Percentiles rank a stretch among this genome's conserved stretches.
These are phyloP conservation scores for Nephotettix cincticeps DNA, from an alignment of 1,140 invertebrate species.

Conservation along the genomic window DNA sequence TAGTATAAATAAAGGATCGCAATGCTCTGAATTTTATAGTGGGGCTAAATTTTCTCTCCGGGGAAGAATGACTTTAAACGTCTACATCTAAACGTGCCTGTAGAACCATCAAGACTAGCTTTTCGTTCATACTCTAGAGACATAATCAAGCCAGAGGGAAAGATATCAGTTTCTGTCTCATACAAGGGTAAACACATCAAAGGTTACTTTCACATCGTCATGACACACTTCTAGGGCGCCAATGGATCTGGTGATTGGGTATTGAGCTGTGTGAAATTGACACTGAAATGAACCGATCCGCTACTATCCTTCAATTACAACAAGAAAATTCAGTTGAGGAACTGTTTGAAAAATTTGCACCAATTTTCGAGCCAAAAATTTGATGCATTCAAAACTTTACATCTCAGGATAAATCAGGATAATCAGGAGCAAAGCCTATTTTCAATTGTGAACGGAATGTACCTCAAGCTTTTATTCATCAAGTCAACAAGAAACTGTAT, in stretches of 20 bases:
- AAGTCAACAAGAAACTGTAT: conserved; percentile 32
- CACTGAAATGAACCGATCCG: conserved; percentile 29
- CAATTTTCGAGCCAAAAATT: conserved; percentile 33
- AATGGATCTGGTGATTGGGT: conserved; percentile 32
- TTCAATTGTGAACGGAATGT: conserved; percentile 27
- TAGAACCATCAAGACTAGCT: too few species aligned
- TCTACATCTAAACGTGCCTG: too few species aligned
- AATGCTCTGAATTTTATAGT: conserved; percentile 18
- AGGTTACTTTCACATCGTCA: conserved; percentile 33
- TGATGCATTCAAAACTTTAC: conserved; percentile 20
- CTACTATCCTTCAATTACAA: background rate
- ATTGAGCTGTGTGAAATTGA: too few species aligned
- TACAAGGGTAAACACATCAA: conserved; percentile 51
- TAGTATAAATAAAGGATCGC: too few species aligned
- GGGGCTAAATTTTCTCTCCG: background rate
- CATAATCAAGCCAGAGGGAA: too few species aligned
- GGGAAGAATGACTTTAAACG: background rate
- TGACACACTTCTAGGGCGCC: conserved; percentile 25
- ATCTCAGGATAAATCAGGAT: conserved; percentile 16
- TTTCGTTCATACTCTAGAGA: too few species aligned
- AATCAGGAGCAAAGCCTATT: conserved; percentile 18
- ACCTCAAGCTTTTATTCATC: conserved; percentile 23
- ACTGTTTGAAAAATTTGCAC: too few species aligned
- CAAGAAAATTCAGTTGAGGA: conserved; percentile 22
- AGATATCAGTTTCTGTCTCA: too few species aligned